Conservation (phyloP, 2,888 invertebrate genomes). For the Meiosimyza decipiens region DNA sequence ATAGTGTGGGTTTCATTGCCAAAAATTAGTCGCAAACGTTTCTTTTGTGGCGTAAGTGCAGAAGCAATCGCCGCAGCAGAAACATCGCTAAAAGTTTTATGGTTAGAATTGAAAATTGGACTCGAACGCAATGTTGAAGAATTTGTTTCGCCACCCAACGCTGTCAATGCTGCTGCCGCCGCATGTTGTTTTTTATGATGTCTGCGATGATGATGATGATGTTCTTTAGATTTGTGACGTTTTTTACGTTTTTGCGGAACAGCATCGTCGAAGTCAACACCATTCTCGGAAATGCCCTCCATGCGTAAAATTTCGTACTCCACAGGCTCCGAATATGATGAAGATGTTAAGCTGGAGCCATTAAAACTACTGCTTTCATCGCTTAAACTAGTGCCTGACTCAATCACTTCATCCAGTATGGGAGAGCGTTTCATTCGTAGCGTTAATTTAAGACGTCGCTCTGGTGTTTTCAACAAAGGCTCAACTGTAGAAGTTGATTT, state of each 20-base stretch:
- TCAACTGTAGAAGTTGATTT: conserved; percentile 62
- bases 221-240: conserved; percentile 72
- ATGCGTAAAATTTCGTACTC: conserved; percentile 87
- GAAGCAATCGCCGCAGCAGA: conserved; percentile 16
- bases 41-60: conserved; percentile 76
- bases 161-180: conserved; percentile 25
- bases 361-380: conserved; percentile 68
- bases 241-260: conserved; percentile 68
- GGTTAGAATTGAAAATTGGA: conserved; percentile 8
- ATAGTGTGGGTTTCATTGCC: conserved; percentile 91
- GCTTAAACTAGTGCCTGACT: conserved; percentile 78
- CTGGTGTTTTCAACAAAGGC: conserved; percentile 64
- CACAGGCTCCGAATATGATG: conserved; percentile 67
- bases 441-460: conserved; percentile 77
- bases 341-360: conserved; percentile 54
- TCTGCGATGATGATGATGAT: conserved; percentile 46
- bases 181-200: conserved; percentile 39
- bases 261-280: conserved; percentile 56
- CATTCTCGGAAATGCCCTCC: conserved; percentile 75
- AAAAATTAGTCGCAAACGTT: conserved; percentile 86
- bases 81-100: too few species aligned
- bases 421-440: conserved; percentile 89
- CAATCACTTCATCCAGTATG: conserved; percentile 84
- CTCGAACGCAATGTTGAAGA: conserved; percentile 27
- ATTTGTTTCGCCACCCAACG: conserved; percentile 16